A percentile compares a stretch with the other conserved stretches of the same genome.
Evolutionary conservation across 1,140 invertebrate genomes (phyloP).

Genomic region (Polypedilum pembai): DNA sequence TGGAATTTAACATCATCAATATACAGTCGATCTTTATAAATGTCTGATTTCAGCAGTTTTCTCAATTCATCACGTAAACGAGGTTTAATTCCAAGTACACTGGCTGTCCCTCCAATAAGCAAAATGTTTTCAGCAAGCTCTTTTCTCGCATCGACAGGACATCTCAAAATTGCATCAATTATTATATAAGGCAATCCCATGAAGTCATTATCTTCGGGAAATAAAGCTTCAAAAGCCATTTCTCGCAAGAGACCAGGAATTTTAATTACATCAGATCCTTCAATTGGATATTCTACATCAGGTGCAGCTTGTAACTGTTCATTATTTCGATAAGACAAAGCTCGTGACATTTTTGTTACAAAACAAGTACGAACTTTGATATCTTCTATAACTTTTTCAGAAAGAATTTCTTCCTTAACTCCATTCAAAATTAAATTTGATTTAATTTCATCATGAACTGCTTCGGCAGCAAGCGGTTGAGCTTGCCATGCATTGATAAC

Average conservation of each 20-base stretch:
- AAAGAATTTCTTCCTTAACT: slow-evolving; percentile 44
- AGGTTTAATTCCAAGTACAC: slow-evolving; percentile 69
- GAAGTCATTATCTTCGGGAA: slow-evolving; percentile 76
- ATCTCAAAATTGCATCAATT: slow-evolving; percentile 69
- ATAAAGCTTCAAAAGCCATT: slow-evolving; percentile 71
- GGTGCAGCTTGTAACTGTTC: slow-evolving; percentile 48
- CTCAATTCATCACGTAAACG: slow-evolving; percentile 68
- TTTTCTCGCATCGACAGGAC: slow-evolving; percentile 66
- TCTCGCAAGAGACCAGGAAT: slow-evolving; percentile 69
- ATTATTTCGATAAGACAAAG: slow-evolving; percentile 49
- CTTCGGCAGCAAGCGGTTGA: slow-evolving; percentile 59
- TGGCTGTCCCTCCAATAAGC: slow-evolving; percentile 74
- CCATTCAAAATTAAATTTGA: slow-evolving; percentile 43
- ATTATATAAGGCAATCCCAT: slow-evolving; percentile 78
- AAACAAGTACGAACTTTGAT: slow-evolving; percentile 73
- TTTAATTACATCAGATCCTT: slow-evolving; percentile 50
- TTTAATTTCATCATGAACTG: slow-evolving; percentile 53
- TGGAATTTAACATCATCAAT: slow-evolving; percentile 71
- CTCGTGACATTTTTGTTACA: slow-evolving; percentile 66
- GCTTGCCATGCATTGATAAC: slow-evolving; percentile 72
- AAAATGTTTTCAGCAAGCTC: slow-evolving; percentile 73
- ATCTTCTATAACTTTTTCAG: slow-evolving; percentile 56
- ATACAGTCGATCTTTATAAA: slow-evolving; percentile 58
- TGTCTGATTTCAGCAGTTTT: slow-evolving; percentile 51
- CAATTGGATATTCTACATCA: slow-evolving; percentile 63